phyloP scores from a whole-genome alignment of 2,888 invertebrate genomes.

The Schrankia costaestrigalis region DNA sequence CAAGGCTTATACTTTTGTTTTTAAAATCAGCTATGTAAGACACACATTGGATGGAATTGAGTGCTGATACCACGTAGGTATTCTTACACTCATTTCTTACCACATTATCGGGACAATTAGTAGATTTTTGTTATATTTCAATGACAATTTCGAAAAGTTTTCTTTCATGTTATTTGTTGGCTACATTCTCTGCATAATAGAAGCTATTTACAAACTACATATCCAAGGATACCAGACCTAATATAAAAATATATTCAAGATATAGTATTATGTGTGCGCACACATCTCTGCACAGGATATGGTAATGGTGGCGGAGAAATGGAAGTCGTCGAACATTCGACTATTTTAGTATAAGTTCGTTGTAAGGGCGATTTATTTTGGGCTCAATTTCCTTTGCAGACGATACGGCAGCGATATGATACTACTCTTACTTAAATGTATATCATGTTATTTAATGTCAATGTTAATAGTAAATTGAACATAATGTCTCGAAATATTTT shows the following conservation, averaged over 20 bases:
- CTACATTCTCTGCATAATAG: too few relatives aligned
- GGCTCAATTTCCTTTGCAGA: conserved; percentile 72
- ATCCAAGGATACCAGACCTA: too few relatives aligned
- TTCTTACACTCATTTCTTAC: too few relatives aligned
- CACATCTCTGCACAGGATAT: conserved; percentile 70
- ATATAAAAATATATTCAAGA: conserved; percentile 27
- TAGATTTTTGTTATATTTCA: too few relatives aligned
- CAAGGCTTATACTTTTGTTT: too few relatives aligned
- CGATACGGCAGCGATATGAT: conserved; percentile 39
- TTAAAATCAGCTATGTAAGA: too few relatives aligned
- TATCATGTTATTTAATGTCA: conserved; percentile 31
- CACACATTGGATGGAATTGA: too few relatives aligned
- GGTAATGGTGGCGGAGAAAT: conserved; percentile 73
- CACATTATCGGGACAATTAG: too few relatives aligned
- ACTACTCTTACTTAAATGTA: conserved; percentile 43
- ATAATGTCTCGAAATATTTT: conserved; percentile 25
- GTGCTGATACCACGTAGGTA: too few relatives aligned
- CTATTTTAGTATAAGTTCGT: conserved; percentile 73
- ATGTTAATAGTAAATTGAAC: conserved; percentile 30
- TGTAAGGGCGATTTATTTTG: conserved; percentile 76
- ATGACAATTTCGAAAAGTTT: too few relatives aligned
- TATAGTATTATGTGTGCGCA: conserved; percentile 47
- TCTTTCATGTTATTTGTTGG: too few relatives aligned
- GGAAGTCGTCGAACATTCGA: conserved; percentile 62
- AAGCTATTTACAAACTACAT: too few relatives aligned